phyloP scores from a whole-genome alignment of 2,888 invertebrate species.

The Sesia bembeciformis region DNA sequence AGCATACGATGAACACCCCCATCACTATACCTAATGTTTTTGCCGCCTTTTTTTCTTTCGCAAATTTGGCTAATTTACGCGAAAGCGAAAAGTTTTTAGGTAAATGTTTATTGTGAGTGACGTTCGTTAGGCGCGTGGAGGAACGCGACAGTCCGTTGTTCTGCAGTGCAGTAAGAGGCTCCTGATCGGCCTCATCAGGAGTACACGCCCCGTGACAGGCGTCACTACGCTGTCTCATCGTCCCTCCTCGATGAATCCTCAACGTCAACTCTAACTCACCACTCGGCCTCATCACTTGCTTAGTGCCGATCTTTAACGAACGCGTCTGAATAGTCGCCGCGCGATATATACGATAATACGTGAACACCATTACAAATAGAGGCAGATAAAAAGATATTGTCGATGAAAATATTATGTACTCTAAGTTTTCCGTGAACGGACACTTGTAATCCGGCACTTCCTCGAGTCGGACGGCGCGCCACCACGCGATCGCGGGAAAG shows the following conservation, averaged over 20 bases:
- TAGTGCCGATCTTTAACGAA: slow-evolving; percentile 92
- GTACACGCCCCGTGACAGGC: slow-evolving; percentile 75
- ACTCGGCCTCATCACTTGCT: slow-evolving; percentile 88
- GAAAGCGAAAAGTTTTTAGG: slow-evolving; percentile 94
- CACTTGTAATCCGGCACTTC: slow-evolving; percentile 90
- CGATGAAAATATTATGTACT: slow-evolving; percentile 97
- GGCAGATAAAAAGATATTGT: slow-evolving; percentile 98
- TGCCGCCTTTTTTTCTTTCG: slow-evolving; percentile 98
- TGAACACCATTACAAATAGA: slow-evolving; percentile 97
- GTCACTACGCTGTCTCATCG: slow-evolving; percentile 76
- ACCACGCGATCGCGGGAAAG: slow-evolving; percentile 98
- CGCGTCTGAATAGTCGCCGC: slow-evolving; percentile 95
- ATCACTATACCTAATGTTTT: slow-evolving; percentile 97
- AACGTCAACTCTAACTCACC: slow-evolving; percentile 91
- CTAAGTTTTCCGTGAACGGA: slow-evolving; percentile 96
- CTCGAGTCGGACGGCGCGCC: slow-evolving; percentile 89
- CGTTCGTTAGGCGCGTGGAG: slow-evolving; percentile 78
- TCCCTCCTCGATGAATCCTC: slow-evolving; percentile 94
- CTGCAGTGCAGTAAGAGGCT: slow-evolving; percentile 83
- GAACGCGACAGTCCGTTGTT: slow-evolving; percentile 84
- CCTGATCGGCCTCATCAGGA: slow-evolving; percentile 80
- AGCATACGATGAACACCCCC: slow-evolving; percentile 97
- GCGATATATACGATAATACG: slow-evolving; percentile 95
- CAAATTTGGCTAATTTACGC: slow-evolving; percentile 94
- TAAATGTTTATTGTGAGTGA: slow-evolving; percentile 76